Conservation (phyloP, 2,888 invertebrate genomes). For the Dasypolia templi region DNA sequence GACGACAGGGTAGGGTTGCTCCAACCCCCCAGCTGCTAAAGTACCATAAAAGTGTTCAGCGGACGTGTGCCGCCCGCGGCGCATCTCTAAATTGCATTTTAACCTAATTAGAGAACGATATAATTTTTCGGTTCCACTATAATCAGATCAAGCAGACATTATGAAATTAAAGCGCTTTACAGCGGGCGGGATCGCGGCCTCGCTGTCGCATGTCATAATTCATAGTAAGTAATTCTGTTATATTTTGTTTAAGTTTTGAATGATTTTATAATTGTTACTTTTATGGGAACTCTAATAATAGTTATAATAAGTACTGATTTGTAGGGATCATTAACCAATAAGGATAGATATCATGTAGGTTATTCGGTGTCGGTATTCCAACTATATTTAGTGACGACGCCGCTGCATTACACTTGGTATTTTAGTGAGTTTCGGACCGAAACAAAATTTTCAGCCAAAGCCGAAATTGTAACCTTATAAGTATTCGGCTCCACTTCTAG, state of each 20-base stretch:
- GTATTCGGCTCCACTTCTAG: background rate
- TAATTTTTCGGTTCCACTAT: conserved; percentile 89
- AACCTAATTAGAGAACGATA: conserved; percentile 89
- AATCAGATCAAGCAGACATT: conserved; percentile 88
- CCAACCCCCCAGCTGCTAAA: conserved; percentile 67
- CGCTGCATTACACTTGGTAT: background rate
- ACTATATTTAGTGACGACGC: background rate
- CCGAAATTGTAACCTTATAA: background rate
- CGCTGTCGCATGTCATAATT: conserved; percentile 71
- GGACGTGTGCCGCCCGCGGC: conserved; percentile 85
- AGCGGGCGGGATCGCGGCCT: conserved; percentile 80
- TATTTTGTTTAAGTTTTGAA: conserved; percentile 37
- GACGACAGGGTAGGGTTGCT: conserved; percentile 55
- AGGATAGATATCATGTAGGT: background rate
- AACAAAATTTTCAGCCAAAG: background rate
- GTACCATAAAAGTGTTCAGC: conserved; percentile 76
- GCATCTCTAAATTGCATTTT: conserved; percentile 90
- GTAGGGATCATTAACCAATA: background rate
- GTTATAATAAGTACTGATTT: background rate
- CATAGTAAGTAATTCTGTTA: conserved; percentile 65
- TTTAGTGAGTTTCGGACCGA: background rate
- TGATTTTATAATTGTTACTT: conserved; percentile 6
- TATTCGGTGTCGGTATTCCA: too few species aligned
- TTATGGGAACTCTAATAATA: background rate
- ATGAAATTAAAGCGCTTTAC: conserved; percentile 86